Evolutionary conservation across 2,888 invertebrate species (phyloP), one percentile per base, ranked within the genome.

Genomic region (Hypercompe scribonia): DNA sequence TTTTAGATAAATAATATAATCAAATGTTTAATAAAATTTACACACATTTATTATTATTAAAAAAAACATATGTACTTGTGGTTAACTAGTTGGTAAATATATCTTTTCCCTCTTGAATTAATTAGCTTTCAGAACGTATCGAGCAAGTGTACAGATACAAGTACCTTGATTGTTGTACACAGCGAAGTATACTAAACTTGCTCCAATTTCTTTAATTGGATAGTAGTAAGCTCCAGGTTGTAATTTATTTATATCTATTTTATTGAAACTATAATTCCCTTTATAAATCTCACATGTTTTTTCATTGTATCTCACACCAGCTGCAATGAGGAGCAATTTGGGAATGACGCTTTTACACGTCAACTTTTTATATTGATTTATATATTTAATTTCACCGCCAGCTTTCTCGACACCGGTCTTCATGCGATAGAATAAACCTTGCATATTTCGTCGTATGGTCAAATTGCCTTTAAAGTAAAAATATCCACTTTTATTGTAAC

Each of bases 261-360:
- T 81, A 63, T 81, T 77, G 77, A 88, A 86, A 1, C 71, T 24
- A 66, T 88, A 86, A 8, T 50, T 74, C 7, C 89, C 88, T 76
- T 87, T 88, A 54, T 71, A 85, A 18, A 88, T 8, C 33, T 82
- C 84, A 75, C 88, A 89, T 2, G 81, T 76, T 42, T 84, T 82
- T 4, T 80, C 76, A 68, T 89, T 82, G 34, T 83, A 86, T 70
- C 66, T 81, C 0, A 88, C 58, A n/a, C 84, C 84, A 1, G 81
- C 34, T 3, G 86, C 64, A 10, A 71, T 58, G 1, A 87, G 68
- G 2, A 85, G 24, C 11, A 89, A 33, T 70, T 73, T 84, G 0
- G 86, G 84, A 46, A 89, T 79, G 7, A 86, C 24, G 69, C 86
- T 89, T 74, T 81, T 86, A 36, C 89, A 89, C 0, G 82, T 77